These are phyloP conservation scores for Dryoscopus gambensis DNA, from an alignment of 2,113 vertebrate species.

Conservation along the genomic window DNA sequence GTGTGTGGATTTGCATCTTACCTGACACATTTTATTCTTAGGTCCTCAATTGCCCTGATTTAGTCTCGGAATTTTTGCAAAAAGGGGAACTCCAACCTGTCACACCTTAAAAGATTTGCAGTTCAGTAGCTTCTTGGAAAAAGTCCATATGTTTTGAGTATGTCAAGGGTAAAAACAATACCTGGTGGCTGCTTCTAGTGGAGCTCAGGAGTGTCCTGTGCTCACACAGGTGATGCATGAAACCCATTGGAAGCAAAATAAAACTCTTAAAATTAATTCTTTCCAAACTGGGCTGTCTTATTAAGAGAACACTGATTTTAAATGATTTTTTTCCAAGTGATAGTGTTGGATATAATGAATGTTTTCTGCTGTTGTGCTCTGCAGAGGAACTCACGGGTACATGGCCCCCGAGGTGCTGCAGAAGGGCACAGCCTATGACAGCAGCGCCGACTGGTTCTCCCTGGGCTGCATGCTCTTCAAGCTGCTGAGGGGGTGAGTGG, in stretches of 20 bases:
- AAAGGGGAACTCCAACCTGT: neutral
- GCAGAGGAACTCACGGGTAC: conserved; percentile 95
- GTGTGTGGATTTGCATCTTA: neutral
- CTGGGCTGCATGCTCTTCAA: conserved; percentile 99
- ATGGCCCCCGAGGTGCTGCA: conserved; percentile 98
- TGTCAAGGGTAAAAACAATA: neutral
- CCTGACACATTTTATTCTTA: neutral
- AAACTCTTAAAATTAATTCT: fast-evolving
- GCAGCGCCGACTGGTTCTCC: conserved; percentile 99
- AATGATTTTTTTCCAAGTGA: fast-evolving
- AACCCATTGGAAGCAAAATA: neutral
- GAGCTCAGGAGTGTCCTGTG: neutral
- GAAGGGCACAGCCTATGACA: conserved; percentile 96
- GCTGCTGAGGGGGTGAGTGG: conserved; percentile 90
- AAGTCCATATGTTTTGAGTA: fast-evolving
- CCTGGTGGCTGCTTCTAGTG: neutral
- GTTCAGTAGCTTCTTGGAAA: neutral
- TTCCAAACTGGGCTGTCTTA: neutral
- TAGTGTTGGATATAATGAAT: neutral
- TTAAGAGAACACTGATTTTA: neutral
- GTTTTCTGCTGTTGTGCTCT: neutral
- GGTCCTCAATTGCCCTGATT: neutral
- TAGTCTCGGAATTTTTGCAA: neutral
- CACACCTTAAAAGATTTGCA: neutral
- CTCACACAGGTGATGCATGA: fast-evolving